Conservation (phyloP, 1,140 invertebrate species). For the Aphidius ervi region DNA sequence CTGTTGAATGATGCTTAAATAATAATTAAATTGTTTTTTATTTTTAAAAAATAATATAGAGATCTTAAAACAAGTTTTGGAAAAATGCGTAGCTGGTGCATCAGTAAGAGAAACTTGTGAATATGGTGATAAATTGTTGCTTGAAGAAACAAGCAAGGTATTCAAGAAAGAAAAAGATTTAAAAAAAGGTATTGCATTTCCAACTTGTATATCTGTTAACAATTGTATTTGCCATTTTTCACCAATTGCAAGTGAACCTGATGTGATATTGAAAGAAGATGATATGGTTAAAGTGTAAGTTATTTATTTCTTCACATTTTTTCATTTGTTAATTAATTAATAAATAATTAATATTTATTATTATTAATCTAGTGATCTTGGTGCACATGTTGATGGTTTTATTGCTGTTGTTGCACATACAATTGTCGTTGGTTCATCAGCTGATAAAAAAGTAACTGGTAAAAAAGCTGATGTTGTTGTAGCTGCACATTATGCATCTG, state of each 20-base stretch:
- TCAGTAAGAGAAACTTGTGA: slow-evolving; percentile 91
- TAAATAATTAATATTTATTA: neutral
- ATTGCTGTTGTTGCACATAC: slow-evolving; percentile 98
- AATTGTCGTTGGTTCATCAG: slow-evolving; percentile 78
- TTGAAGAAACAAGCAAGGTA: slow-evolving; percentile 91
- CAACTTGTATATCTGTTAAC: slow-evolving; percentile 97
- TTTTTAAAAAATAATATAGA: slow-evolving; percentile 56
- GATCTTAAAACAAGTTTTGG: slow-evolving; percentile 83
- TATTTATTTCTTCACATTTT: slow-evolving; percentile 1
- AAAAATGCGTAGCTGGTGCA: slow-evolving; percentile 80
- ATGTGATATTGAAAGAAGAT: slow-evolving; percentile 83
- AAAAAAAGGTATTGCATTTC: slow-evolving; percentile 98
- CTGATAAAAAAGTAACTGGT: slow-evolving; percentile 71
- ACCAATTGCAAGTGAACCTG: slow-evolving; percentile 87
- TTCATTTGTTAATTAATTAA: slow-evolving; percentile 18
- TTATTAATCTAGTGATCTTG: slow-evolving; percentile 77
- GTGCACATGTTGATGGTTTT: slow-evolving; percentile 98
- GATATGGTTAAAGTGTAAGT: slow-evolving; percentile 98
- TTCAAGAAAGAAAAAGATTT: slow-evolving; percentile 99
- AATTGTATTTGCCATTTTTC: slow-evolving; percentile 99
- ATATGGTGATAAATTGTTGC: slow-evolving; percentile 81
- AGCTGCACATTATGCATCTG: slow-evolving; percentile 91
- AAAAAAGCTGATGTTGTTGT: slow-evolving; percentile 91
- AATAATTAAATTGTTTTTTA: slow-evolving; percentile 28
- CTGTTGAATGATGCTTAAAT: neutral